phyloP scores from a whole-genome alignment of 2,797 vertebrate genomes.

The Spondyliosoma cantharus region DNA sequence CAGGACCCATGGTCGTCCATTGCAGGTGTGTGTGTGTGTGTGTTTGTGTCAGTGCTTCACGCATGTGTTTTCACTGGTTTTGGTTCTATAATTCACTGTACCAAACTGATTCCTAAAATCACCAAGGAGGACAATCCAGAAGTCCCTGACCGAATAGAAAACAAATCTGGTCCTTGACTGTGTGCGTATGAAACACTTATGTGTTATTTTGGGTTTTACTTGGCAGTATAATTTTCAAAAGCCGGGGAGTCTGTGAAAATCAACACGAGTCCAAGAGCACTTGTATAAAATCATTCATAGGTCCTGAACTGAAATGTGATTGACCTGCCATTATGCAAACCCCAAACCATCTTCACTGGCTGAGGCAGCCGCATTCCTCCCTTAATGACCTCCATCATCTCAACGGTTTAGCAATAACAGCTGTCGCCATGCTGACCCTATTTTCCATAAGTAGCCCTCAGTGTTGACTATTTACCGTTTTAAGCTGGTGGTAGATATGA shows the following conservation, averaged over 20 bases:
- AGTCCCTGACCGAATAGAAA: conserved; percentile 34
- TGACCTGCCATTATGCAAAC: conserved; percentile 71
- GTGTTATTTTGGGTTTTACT: conserved; percentile 64
- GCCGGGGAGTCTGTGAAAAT: conserved; percentile 46
- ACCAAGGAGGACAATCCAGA: conserved; percentile 16
- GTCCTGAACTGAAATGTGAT: conserved; percentile 58
- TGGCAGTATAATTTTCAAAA: conserved; percentile 51
- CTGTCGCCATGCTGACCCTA: conserved; percentile 32
- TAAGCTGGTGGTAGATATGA: conserved; percentile 43
- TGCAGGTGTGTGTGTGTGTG: conserved; percentile 89
- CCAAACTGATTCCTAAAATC: conserved; percentile 20
- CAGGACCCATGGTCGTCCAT: conserved; percentile 96
- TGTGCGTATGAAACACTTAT: conserved; percentile 52
- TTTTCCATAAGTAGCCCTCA: conserved; percentile 67
- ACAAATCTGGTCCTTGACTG: conserved; percentile 10
- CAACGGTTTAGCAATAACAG: conserved; percentile 49
- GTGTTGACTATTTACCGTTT: conserved; percentile 63
- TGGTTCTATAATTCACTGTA: conserved; percentile 15
- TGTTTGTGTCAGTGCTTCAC: not conserved
- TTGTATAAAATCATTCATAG: conserved; percentile 61
- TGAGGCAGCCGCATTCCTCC: conserved; percentile 61
- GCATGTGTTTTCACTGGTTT: not conserved
- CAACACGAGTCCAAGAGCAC: conserved; percentile 42
- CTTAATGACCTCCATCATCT: conserved; percentile 58
- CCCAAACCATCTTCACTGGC: conserved; percentile 67